Conservation (phyloP, 1,140 invertebrate genomes). For the Drusus annulatus region DNA sequence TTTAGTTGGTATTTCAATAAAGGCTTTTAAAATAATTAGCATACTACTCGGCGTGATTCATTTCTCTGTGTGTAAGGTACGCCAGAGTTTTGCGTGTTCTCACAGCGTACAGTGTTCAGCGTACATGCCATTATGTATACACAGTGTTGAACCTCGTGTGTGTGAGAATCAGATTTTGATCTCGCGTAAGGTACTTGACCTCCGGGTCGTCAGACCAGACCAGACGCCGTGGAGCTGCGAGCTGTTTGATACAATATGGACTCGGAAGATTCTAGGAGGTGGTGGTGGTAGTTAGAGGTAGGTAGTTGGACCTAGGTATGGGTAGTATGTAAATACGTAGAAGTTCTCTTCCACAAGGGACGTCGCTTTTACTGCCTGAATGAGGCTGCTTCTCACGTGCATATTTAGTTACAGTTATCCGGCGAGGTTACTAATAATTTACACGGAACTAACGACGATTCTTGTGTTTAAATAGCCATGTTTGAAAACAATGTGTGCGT, state of each 20-base stretch:
- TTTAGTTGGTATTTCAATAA: too few species aligned
- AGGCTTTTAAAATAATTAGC: too few species aligned
- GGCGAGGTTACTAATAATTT: background rate
- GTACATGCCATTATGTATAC: background rate
- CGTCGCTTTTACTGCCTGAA: background rate
- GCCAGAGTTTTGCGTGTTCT: conserved; percentile 13
- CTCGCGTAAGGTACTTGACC: conserved; percentile 37
- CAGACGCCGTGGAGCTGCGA: conserved; percentile 15
- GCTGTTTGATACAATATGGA: background rate
- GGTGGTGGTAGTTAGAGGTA: too few species aligned
- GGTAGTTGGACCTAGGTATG: too few species aligned
- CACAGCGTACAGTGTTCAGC: background rate
- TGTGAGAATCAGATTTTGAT: conserved; percentile 36
- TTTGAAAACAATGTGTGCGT: too few species aligned
- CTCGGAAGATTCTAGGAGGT: too few species aligned
- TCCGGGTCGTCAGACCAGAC: conserved; percentile 16
- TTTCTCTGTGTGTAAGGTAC: too few species aligned
- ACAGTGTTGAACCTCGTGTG: background rate
- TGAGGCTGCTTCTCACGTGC: background rate
- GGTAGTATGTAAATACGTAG: too few species aligned
- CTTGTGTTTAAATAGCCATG: conserved; percentile 7
- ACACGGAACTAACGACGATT: background rate
- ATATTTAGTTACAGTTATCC: conserved; percentile 28
- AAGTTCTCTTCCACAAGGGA: background rate
- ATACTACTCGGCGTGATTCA: too few species aligned